Evolutionary conservation across 2,888 invertebrate genomes (phyloP).

Genomic region (Euplagia quadripunctaria): DNA sequence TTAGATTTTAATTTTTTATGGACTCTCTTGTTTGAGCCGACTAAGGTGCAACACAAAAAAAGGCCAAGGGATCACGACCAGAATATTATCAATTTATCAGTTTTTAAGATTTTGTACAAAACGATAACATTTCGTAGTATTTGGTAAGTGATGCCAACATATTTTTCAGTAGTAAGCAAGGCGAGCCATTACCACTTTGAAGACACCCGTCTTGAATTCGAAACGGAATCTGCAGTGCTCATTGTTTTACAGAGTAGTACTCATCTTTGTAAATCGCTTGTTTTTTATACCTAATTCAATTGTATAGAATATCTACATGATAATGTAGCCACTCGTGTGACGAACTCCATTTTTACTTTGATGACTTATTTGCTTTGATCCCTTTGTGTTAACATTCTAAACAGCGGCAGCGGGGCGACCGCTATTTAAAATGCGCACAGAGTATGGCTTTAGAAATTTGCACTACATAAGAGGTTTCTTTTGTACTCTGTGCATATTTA

Average conservation of each 20-base stretch:
- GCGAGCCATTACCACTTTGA: no score
- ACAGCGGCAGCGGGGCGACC: slow-evolving; percentile 5
- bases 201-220: neutral
- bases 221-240: neutral
- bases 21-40: no score
- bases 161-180: no score
- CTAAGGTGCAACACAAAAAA: no score
- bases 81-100: no score
- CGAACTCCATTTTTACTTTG: neutral
- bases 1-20: no score
- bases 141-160: neutral
- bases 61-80: no score
- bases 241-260: neutral
- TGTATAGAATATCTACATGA: slow-evolving; percentile 2
- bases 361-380: slow-evolving; percentile 14
- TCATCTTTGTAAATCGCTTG: neutral
- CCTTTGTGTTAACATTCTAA: slow-evolving; percentile 25
- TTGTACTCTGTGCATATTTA: slow-evolving; percentile 10
- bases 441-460: slow-evolving; percentile 14
- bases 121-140: neutral
- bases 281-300: neutral
- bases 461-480: slow-evolving; percentile 14
- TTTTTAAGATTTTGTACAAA: no score
- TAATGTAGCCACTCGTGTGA: slow-evolving; percentile 7
- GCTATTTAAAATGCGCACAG: no score